Evolutionary conservation across 1,140 invertebrate genomes (phyloP), one percentile per base, ranked within the genome.

Genomic region (Dendrolimus kikuchii): DNA sequence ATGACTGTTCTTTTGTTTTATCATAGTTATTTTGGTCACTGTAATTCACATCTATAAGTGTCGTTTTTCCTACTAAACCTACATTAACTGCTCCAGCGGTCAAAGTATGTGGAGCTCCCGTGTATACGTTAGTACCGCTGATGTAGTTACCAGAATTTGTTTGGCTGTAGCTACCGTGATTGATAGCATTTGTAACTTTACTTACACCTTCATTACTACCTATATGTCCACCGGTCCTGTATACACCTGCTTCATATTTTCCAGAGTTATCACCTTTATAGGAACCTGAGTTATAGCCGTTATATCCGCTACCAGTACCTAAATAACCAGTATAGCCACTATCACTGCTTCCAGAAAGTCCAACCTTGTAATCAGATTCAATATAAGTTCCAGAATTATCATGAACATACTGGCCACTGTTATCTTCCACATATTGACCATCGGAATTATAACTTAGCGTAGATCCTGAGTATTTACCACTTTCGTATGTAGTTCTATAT

Each of bases 31-130:
- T 56, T 57, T 79, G 71, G 43, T 80, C 57, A 5, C 65, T 62
- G 46, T 78, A 75, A 23, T 66, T 68, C 45, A 71, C 62, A 54
- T 88, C 87, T 6, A 88, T 61, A 39, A 88, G 65, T 45, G 81
- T 81, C 8, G 86, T 88, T 67, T 88, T 88, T 53, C 87, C 87
- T 9, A 88, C 87, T 7, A 88, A 62, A 40, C 77, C 87, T 42
- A 87, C 77, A 62, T 87, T 88, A 5, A 88, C 75, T 46, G 85
- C 83, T 45, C 86, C 87, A 5, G 85, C 82, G n/a, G 83, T 82
- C 38, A 88, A 64, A 47, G 74, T 73, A 51, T 88, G 86, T 7
- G 80, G 74, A 5, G 68, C 73, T 4, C 81, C 81, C 42, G 74
- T 78, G 48, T 77, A 77, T 36, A 59, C 62, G 52, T 70, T 75